Conservation (phyloP, 2,888 invertebrate species). For the Archips xylosteana region DNA sequence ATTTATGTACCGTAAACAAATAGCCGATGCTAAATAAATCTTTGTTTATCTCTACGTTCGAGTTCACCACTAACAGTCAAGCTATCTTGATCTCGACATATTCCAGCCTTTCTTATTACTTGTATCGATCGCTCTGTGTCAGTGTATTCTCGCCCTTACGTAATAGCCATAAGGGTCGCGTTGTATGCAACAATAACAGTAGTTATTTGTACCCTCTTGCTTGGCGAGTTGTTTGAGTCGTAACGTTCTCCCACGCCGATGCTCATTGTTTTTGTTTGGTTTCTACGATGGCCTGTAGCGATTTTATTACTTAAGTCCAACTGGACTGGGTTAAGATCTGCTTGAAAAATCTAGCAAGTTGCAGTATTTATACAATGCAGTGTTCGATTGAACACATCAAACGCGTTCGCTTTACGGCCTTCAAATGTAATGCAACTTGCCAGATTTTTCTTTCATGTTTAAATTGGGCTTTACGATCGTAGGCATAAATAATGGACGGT, state of each 20-base stretch:
- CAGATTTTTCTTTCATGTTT: too few species aligned
- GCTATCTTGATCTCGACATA: constrained; percentile 71
- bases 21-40: constrained; percentile 56
- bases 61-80: constrained; percentile 67
- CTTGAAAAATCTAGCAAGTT: too few species aligned
- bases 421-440: too few species aligned
- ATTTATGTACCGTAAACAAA: constrained; percentile 36
- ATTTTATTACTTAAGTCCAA: neutral
- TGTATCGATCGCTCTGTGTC: constrained; percentile 17
- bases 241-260: constrained; percentile 69
- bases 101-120: constrained; percentile 62
- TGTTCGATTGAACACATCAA: too few species aligned
- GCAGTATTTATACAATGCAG: too few species aligned
- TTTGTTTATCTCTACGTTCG: constrained; percentile 65
- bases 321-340: too few species aligned
- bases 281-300: constrained; percentile 51
- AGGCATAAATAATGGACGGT: too few species aligned
- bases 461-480: too few species aligned
- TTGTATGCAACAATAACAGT: constrained; percentile 49
- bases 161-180: constrained; percentile 46
- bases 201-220: constrained; percentile 63
- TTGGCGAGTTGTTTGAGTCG: constrained; percentile 69
- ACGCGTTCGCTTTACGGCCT: too few species aligned
- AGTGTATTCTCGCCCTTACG: constrained; percentile 41
- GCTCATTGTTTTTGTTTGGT: constrained; percentile 71